Evolutionary conservation across 2,888 invertebrate species (phyloP), one percentile per base, ranked within the genome.

Genomic region (Ceramica pisi): DNA sequence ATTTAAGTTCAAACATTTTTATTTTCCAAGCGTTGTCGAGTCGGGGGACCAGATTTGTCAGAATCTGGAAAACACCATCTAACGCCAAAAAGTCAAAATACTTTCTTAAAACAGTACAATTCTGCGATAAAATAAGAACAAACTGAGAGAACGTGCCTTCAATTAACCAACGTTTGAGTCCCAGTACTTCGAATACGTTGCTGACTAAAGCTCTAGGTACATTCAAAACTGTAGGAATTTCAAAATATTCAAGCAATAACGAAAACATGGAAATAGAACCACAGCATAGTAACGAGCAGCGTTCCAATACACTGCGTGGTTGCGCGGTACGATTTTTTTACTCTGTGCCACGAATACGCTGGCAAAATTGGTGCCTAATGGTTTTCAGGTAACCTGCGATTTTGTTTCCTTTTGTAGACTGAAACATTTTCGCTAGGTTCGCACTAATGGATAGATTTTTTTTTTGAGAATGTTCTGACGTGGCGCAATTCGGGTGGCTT

Each of bases 261-360:
- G 31, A 80, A 80, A 75, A 71, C 63, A 56, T 80, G 56, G 38
- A 60, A 75, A 66, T 80, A 80, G 67, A 41, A 65, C 31, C 62
- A 67, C 56, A 51, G 46, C 38, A 4, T 10, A 78, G 23, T 74
- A 66, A 64, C 74, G 46, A 70, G 46, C 41, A 66, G 48, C 41
- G 55, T 64, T 67, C 51, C 21, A 41, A 68, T 71, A 60, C 26
- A 59, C 38, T 63, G 55, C 71, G 55, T 65, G 26, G 55, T 19
- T 35, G 62, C n/a, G 59, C 41, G 41, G 41, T 61, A 41, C 19
- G n/a, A 19, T 50, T 69, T 78, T 75, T 78, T 73, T 63, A 55
- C 41, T 41, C 65, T 31, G 16, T 41, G 26, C 41, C 56, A 21
- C 53, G 61, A 64, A 53, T 41, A 48, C 59, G n/a, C 41, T 10